Percentiles rank a stretch among this genome's conserved stretches.
These are phyloP conservation scores for Myoxocephalus aenaeus DNA, from an alignment of 2,797 vertebrate genomes.

Conservation along the genomic window DNA sequence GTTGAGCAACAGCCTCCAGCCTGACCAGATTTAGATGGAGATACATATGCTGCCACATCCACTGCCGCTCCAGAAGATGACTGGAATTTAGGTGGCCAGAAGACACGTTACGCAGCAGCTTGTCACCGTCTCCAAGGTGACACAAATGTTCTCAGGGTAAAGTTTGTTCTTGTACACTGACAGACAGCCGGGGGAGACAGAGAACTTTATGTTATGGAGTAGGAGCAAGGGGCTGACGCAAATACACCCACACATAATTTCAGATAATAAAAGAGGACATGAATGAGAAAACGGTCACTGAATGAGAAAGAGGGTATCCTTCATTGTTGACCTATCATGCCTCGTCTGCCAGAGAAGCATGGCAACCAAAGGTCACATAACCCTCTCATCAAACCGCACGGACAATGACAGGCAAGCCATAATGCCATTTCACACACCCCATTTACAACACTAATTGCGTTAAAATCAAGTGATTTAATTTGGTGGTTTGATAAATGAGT, in stretches of 20 bases:
- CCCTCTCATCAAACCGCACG: constrained; percentile 6
- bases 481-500: constrained; percentile 11
- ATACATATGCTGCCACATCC: background rate
- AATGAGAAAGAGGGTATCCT: constrained; percentile 11
- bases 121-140: background rate
- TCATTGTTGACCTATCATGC: constrained; percentile 19
- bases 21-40: constrained; percentile 5
- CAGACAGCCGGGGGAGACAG: constrained; percentile 11
- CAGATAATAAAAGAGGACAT: constrained; percentile 1
- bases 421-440: background rate
- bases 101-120: constrained; percentile 35
- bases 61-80: constrained; percentile 35
- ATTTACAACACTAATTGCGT: constrained; percentile 7
- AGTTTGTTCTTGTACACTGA: constrained; percentile 31
- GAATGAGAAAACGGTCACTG: background rate
- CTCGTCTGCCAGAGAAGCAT: constrained; percentile 6
- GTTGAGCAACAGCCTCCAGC: background rate
- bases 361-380: constrained; percentile 22
- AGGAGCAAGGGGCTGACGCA: background rate
- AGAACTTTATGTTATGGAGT: constrained; percentile 2
- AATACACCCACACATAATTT: background rate
- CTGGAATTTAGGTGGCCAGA: constrained; percentile 33
- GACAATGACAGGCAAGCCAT: constrained; percentile 28
- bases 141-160: constrained; percentile 23
- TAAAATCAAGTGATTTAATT: constrained; percentile 19